phyloP scores from a whole-genome alignment of 2,888 invertebrate species.

The Hypena proboscidalis region DNA sequence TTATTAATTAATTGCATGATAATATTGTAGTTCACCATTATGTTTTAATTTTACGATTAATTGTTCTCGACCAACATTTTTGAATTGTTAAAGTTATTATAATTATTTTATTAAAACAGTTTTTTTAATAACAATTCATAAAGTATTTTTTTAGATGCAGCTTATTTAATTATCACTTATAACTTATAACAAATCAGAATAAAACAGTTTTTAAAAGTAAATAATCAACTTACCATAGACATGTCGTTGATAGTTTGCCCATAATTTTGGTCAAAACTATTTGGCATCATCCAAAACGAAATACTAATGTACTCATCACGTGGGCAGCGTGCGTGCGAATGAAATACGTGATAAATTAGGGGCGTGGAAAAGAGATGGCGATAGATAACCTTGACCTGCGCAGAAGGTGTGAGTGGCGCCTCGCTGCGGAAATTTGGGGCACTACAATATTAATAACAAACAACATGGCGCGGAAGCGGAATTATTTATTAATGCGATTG shows the following conservation, averaged over 20 bases:
- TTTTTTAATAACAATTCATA: too few relatives aligned
- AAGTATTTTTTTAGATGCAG: too few relatives aligned
- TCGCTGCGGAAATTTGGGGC: constrained; percentile 38
- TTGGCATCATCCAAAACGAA: constrained; percentile 39
- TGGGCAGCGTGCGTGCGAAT: constrained; percentile 48
- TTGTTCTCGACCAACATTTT: background rate
- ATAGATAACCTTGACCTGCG: constrained; percentile 71
- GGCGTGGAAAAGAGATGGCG: constrained; percentile 49
- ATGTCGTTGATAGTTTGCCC: background rate
- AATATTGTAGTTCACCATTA: background rate
- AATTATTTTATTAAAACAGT: too few relatives aligned
- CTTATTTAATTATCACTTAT: too few relatives aligned
- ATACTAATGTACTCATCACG: constrained; percentile 52
- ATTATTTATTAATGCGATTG: background rate
- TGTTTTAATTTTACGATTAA: background rate
- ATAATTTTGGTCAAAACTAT: constrained; percentile 9
- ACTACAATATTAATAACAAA: constrained; percentile 54
- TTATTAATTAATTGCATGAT: constrained; percentile 3
- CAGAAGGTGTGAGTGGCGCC: constrained; percentile 56
- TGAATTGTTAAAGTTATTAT: too few relatives aligned
- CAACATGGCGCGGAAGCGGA: constrained; percentile 48
- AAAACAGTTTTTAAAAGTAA: too few relatives aligned
- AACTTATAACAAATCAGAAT: too few relatives aligned
- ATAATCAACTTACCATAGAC: too few relatives aligned
- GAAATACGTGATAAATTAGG: constrained; percentile 33